Percentiles rank a stretch among this genome's conserved stretches.
These are phyloP conservation scores for Pycnomerus fuliginosus DNA, from an alignment of 2,888 invertebrate genomes.

Conservation along the genomic window DNA sequence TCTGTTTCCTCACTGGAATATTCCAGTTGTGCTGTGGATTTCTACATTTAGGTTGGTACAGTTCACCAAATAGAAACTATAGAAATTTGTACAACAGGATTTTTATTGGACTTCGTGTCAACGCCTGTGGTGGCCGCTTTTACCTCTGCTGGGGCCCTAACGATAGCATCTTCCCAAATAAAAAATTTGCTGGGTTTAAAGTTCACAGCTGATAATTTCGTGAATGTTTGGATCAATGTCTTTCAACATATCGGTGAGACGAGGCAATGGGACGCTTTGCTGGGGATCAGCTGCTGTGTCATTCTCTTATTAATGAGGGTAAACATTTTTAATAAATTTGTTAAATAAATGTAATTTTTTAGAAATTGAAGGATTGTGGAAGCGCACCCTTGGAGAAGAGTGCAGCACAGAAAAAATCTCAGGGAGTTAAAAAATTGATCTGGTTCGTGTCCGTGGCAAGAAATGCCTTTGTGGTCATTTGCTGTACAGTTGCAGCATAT, in stretches of 20 bases:
- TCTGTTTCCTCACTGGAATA: slow-evolving; percentile 67
- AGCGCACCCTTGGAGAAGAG: slow-evolving; percentile 37
- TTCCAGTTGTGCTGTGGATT: slow-evolving; percentile 64
- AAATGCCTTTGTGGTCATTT: slow-evolving; percentile 69
- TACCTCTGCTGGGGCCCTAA: slow-evolving; percentile 71
- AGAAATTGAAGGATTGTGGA: slow-evolving; percentile 60
- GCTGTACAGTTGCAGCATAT: slow-evolving; percentile 61
- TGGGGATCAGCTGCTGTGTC: slow-evolving; percentile 63
- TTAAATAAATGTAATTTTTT: slow-evolving; percentile 26
- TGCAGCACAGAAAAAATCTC: slow-evolving; percentile 11
- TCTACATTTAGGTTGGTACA: slow-evolving; percentile 63
- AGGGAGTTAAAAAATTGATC: slow-evolving; percentile 56
- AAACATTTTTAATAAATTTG: slow-evolving; percentile 29
- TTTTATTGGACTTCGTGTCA: slow-evolving; percentile 71
- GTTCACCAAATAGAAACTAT: slow-evolving; percentile 19
- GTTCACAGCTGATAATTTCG: slow-evolving; percentile 62
- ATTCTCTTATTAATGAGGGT: slow-evolving; percentile 63
- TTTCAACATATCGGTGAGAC: slow-evolving; percentile 56
- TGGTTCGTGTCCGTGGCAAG: slow-evolving; percentile 68
- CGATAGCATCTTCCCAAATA: slow-evolving; percentile 70
- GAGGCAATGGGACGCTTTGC: slow-evolving; percentile 59
- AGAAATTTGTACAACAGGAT: slow-evolving; percentile 54
- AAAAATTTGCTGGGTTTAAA: slow-evolving; percentile 63
- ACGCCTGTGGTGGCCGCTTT: slow-evolving; percentile 71
- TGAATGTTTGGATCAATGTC: slow-evolving; percentile 59